Conservation (phyloP, 2,797 vertebrate species). For the Epinephelus awoara region DNA sequence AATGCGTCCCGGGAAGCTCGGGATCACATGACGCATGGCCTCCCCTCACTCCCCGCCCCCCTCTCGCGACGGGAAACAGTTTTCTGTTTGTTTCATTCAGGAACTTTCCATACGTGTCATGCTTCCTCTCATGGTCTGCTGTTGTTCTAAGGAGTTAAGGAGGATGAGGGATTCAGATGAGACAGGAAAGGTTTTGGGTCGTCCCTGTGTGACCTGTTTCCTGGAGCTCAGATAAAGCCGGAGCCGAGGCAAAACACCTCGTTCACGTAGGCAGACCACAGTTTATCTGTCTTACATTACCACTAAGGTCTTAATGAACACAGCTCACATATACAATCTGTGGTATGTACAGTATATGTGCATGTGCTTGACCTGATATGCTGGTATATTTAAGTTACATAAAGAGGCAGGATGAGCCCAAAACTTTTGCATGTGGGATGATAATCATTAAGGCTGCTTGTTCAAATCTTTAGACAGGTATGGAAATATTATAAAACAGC, state of each 20-base stretch:
- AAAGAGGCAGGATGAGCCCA: not conserved
- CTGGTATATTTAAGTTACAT: not conserved
- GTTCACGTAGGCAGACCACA: not conserved
- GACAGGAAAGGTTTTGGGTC: slow-evolving; percentile 65
- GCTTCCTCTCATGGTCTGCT: slow-evolving; percentile 68
- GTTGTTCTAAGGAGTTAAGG: slow-evolving; percentile 64
- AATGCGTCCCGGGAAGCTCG: slow-evolving; percentile 36
- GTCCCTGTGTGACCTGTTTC: slow-evolving; percentile 62
- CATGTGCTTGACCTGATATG: not conserved
- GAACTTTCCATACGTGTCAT: slow-evolving; percentile 79
- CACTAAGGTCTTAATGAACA: not conserved
- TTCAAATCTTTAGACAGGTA: not conserved
- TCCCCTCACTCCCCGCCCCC: not conserved
- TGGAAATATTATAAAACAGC: too few relatives aligned
- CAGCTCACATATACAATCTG: not conserved
- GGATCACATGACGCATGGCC: slow-evolving; percentile 53
- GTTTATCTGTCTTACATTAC: not conserved
- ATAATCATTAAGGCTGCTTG: not conserved
- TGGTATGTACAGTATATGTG: not conserved
- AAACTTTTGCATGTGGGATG: not conserved
- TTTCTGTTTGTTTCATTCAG: slow-evolving; percentile 54
- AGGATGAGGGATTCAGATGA: slow-evolving; percentile 54
- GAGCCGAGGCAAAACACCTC: slow-evolving; percentile 25
- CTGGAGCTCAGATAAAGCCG: slow-evolving; percentile 62
- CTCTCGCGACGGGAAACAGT: slow-evolving; percentile 51